Conservation (phyloP, 2,888 invertebrate genomes). For the Aelia acuminata region DNA sequence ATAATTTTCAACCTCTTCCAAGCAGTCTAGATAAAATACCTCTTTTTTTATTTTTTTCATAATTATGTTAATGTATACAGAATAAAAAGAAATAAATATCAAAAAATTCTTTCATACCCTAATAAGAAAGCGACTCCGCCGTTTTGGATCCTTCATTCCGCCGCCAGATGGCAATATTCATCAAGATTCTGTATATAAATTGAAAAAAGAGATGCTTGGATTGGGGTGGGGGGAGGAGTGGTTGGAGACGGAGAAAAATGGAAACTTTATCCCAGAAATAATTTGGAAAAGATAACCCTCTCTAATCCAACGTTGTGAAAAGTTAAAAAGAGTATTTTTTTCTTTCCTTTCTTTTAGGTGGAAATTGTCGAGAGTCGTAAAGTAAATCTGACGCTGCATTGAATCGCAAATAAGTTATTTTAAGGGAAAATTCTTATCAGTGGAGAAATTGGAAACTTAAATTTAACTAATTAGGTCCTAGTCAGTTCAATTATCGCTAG, state of each 20-base stretch:
- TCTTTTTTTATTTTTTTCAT: too few species aligned
- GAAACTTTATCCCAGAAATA: slow-evolving; percentile 39
- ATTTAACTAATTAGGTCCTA: background rate
- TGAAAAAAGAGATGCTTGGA: slow-evolving; percentile 26
- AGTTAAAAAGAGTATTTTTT: background rate
- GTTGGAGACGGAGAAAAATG: slow-evolving; percentile 8
- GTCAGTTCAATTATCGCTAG: too few species aligned
- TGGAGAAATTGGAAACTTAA: background rate
- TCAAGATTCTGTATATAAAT: slow-evolving; percentile 43
- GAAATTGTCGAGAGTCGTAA: slow-evolving; percentile 12
- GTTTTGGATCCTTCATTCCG: background rate
- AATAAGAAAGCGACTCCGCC: background rate
- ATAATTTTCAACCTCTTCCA: too few species aligned
- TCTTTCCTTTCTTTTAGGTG: background rate
- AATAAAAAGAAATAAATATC: background rate
- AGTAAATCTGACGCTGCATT: background rate
- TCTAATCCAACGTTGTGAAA: background rate
- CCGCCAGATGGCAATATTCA: slow-evolving; percentile 24
- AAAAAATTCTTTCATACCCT: background rate
- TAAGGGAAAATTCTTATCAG: background rate
- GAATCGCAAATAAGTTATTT: slow-evolving; percentile 20
- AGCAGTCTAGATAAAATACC: too few species aligned
- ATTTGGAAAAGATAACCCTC: slow-evolving; percentile 39
- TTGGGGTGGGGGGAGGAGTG: background rate
- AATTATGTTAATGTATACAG: background rate